A percentile compares a stretch with the other conserved stretches of the same genome.
Conservation (phyloP, 2,113 vertebrate genomes). For the Notiomystis cincta region DNA sequence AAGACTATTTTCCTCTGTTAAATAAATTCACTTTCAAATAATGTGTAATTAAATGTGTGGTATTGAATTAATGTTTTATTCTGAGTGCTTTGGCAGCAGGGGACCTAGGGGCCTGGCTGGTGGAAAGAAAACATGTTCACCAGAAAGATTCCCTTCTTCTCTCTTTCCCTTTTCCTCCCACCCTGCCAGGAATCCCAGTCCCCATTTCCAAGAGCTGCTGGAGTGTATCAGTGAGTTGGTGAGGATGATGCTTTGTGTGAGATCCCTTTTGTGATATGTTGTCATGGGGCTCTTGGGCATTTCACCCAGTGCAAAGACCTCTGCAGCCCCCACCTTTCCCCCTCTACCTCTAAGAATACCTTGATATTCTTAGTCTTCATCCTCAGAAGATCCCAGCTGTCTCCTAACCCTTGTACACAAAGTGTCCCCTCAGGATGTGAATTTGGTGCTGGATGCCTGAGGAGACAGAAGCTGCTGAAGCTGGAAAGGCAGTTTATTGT, state of each 20-base stretch:
- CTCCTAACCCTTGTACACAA: background rate
- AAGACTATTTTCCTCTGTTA: slow-evolving; percentile 69
- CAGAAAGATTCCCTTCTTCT: slow-evolving; percentile 18
- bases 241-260: background rate
- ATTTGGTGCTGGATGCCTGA: background rate
- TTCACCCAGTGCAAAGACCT: background rate
- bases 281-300: background rate
- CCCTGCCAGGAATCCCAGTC: background rate
- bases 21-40: slow-evolving; percentile 75
- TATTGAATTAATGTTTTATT: slow-evolving; percentile 74
- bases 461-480: background rate
- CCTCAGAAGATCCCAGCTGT: background rate
- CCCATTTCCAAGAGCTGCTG: background rate
- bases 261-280: rapidly evolving
- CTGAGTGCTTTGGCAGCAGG: slow-evolving; percentile 67
- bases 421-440: background rate
- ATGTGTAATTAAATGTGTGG: slow-evolving; percentile 76
- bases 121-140: slow-evolving; percentile 63
- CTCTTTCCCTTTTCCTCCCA: background rate
- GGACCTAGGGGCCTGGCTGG: slow-evolving; percentile 51
- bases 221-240: background rate
- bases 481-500: background rate
- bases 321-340: background rate
- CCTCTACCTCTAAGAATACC: background rate
- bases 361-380: background rate